These are phyloP conservation scores for Ptychoptera albimana DNA, from an alignment of 2,888 invertebrate genomes.

Conservation along the genomic window DNA sequence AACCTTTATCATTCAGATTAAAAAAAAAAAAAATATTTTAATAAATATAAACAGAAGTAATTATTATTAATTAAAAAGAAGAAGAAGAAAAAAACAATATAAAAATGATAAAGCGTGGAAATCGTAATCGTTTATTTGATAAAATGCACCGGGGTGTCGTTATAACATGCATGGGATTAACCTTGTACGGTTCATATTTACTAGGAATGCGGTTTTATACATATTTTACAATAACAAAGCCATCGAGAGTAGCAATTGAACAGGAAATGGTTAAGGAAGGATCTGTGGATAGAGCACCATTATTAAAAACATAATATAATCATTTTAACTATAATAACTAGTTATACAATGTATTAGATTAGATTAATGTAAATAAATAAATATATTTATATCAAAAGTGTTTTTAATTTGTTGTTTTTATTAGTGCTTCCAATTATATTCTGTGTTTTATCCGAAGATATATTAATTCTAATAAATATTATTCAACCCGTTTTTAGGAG, in stretches of 20 bases:
- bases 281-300: constrained; percentile 27
- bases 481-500: too few species aligned
- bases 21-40: neutral
- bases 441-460: too few species aligned
- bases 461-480: too few species aligned
- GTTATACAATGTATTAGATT: neutral
- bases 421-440: too few species aligned
- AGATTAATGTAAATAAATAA: neutral
- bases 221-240: constrained; percentile 34
- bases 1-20: too few species aligned
- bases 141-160: constrained; percentile 2
- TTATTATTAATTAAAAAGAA: neutral
- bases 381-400: constrained; percentile 3
- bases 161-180: constrained; percentile 18
- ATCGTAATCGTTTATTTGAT: neutral
- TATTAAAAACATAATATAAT: constrained; percentile 15
- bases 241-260: constrained; percentile 28
- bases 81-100: neutral
- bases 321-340: neutral
- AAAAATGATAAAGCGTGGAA: neutral
- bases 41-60: too few species aligned
- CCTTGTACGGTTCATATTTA: constrained; percentile 33
- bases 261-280: constrained; percentile 34
- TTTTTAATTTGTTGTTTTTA: neutral
- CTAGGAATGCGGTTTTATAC: constrained; percentile 32